phyloP scores from a whole-genome alignment of 1,140 invertebrate species.

The Drosophila trapezifrons region DNA sequence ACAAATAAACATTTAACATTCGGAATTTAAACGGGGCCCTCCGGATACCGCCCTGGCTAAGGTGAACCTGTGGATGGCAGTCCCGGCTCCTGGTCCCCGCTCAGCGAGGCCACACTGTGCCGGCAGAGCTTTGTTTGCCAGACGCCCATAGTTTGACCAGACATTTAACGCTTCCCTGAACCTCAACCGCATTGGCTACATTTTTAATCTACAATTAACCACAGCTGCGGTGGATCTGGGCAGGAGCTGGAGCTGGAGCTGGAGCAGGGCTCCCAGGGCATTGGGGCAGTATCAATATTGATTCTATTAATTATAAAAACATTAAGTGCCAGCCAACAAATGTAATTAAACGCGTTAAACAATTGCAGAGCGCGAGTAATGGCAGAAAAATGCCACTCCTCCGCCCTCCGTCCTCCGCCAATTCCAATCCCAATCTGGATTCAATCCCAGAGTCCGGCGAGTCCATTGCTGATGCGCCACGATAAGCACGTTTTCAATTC shows the following conservation, averaged over 20 bases:
- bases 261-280: neutral
- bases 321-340: constrained; percentile 81
- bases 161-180: constrained; percentile 75
- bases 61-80: no score
- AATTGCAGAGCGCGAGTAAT: constrained; percentile 66
- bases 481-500: constrained; percentile 83
- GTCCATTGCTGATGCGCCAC: constrained; percentile 66
- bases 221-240: constrained; percentile 54
- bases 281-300: constrained; percentile 75
- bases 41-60: no score
- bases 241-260: neutral
- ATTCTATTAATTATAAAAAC: constrained; percentile 84
- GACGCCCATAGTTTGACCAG: constrained; percentile 66
- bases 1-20: constrained; percentile 26
- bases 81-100: neutral
- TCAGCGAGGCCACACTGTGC: neutral
- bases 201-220: constrained; percentile 84
- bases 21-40: neutral
- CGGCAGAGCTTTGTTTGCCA: constrained; percentile 12
- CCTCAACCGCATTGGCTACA: constrained; percentile 73
- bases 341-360: constrained; percentile 83
- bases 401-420: neutral
- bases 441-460: constrained; percentile 15
- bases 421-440: constrained; percentile 2
- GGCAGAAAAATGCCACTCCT: constrained; percentile 54